Evolutionary conservation across 2,113 vertebrate genomes (phyloP).

Genomic region (Hydrochoerus hydrochaeris): DNA sequence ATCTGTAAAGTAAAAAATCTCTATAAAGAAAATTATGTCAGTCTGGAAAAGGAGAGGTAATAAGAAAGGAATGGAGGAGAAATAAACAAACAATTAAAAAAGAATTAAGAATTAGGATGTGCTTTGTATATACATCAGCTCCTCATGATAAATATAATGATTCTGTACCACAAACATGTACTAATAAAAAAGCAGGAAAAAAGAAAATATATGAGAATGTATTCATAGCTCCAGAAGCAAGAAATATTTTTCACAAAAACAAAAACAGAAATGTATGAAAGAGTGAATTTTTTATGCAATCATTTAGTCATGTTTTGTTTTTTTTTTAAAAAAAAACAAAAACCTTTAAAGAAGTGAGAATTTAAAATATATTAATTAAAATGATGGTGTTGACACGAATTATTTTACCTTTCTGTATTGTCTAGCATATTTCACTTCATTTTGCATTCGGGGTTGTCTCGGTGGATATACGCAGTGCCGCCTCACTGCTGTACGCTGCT

Average conservation of each 20-base stretch:
- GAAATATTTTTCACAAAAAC: background rate
- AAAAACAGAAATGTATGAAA: background rate
- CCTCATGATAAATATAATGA: too few relatives aligned
- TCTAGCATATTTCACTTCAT: too few relatives aligned
- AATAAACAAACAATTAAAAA: too few relatives aligned
- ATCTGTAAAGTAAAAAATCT: background rate
- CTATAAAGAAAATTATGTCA: background rate
- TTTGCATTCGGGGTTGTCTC: too few relatives aligned
- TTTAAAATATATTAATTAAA: background rate
- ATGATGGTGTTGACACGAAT: background rate
- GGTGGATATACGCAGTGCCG: too few relatives aligned
- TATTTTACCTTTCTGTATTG: background rate
- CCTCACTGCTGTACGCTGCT: too few relatives aligned
- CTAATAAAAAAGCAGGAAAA: background rate
- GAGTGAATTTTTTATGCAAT: background rate
- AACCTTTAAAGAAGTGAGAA: background rate
- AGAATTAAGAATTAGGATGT: too few relatives aligned
- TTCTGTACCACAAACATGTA: too few relatives aligned
- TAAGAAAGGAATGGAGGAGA: too few relatives aligned
- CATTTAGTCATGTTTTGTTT: background rate
- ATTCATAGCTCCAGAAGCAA: background rate
- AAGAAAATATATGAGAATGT: background rate
- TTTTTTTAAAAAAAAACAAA: too few relatives aligned
- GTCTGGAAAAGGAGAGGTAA: background rate
- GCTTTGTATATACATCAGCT: too few relatives aligned